These are phyloP conservation scores for Xerus rutilus DNA, from an alignment of 2,797 vertebrate genomes.

Conservation along the genomic window DNA sequence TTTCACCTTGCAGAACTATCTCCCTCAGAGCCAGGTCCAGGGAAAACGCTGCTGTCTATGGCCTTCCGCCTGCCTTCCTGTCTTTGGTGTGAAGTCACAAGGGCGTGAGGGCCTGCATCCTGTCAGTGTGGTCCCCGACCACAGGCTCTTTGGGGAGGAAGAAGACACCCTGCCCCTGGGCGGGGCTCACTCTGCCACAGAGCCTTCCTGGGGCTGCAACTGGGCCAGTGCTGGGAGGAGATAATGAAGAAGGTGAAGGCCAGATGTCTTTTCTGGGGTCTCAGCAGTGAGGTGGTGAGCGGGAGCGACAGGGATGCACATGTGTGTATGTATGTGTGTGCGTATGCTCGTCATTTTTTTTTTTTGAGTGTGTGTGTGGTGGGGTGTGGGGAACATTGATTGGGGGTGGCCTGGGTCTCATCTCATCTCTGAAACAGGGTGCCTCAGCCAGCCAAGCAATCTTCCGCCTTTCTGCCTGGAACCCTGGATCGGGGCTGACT, in stretches of 20 bases:
- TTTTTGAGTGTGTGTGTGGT: too few relatives aligned
- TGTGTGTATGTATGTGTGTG: too few relatives aligned
- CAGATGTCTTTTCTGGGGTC: background rate
- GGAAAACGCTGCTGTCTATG: background rate
- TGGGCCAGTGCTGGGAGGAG: background rate
- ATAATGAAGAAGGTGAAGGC: conserved; percentile 71
- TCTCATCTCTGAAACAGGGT: background rate
- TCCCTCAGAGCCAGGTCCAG: background rate
- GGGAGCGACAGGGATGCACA: background rate
- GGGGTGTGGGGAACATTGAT: background rate
- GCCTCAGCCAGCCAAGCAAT: background rate
- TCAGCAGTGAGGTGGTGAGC: background rate
- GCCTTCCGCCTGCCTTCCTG: background rate
- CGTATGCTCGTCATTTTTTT: too few relatives aligned
- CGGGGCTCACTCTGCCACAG: background rate
- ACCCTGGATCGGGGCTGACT: background rate
- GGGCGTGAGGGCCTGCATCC: background rate
- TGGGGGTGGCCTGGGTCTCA: too few relatives aligned
- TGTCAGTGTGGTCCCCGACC: conserved; percentile 63
- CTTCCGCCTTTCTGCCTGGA: background rate
- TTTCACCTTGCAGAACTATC: background rate
- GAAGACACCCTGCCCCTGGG: background rate
- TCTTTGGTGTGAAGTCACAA: background rate
- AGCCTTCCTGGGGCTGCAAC: background rate
- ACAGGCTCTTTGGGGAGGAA: conserved; percentile 46